phyloP scores from a whole-genome alignment of 2,113 vertebrate species.

The Cynopterus brachyotis region DNA sequence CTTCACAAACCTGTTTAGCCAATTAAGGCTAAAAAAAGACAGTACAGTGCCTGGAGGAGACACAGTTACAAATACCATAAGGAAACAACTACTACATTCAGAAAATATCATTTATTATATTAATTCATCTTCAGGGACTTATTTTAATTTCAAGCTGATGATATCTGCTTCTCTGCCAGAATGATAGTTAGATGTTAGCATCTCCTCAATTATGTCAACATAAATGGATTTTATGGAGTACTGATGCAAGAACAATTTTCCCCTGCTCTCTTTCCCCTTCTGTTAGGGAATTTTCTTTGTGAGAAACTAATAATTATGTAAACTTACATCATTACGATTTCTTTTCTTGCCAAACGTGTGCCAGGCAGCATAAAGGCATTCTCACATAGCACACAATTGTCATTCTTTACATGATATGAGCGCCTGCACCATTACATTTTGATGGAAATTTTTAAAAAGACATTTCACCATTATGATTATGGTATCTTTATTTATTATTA shows the following conservation, averaged over 20 bases:
- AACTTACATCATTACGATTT: not conserved
- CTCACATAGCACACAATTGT: accelerated
- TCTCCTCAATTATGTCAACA: not conserved
- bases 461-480: not conserved
- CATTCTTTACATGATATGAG: not conserved
- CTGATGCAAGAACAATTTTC: not conserved
- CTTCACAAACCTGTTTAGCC: not conserved
- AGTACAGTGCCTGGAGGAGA: not conserved
- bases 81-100: not conserved
- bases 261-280: not conserved
- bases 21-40: constrained; percentile 27
- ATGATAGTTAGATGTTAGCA: not conserved
- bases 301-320: not conserved
- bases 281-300: not conserved
- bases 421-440: not conserved
- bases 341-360: not conserved
- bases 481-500: not conserved
- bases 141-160: constrained; percentile 1
- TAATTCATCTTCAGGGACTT: constrained; percentile 6
- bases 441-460: not conserved
- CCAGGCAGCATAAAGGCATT: not conserved
- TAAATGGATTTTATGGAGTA: not conserved
- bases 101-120: constrained; percentile 22
- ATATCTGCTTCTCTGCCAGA: constrained; percentile 16
- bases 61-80: not conserved